Conservation (phyloP, 2,797 vertebrate species). For the Eulemur coronatus region DNA sequence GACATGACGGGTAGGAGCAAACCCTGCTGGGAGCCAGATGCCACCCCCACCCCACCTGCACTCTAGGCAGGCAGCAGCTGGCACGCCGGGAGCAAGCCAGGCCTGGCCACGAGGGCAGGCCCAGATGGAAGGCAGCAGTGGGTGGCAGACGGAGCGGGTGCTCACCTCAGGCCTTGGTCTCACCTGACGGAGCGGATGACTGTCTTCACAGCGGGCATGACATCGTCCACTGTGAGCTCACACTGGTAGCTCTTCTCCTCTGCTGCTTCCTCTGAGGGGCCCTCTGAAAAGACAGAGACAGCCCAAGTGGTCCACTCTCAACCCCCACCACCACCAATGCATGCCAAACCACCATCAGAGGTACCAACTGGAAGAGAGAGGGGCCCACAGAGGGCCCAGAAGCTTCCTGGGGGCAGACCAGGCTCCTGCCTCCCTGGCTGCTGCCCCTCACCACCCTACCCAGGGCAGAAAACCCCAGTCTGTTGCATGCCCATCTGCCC, state of each 20-base stretch:
- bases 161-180: slow-evolving; percentile 63
- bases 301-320: not conserved
- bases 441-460: not conserved
- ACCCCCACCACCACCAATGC: not conserved
- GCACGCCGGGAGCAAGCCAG: slow-evolving; percentile 33
- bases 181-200: slow-evolving; percentile 96
- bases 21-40: slow-evolving; percentile 35
- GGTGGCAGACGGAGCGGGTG: not conserved
- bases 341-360: not conserved
- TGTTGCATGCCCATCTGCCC: not conserved
- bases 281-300: slow-evolving; percentile 84
- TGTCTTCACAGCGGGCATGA: slow-evolving; percentile 96
- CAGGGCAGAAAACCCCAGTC: not conserved
- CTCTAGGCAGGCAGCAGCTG: slow-evolving; percentile 54
- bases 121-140: slow-evolving; percentile 38
- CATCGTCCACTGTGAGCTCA: slow-evolving; percentile 95
- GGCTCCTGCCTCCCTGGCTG: not conserved
- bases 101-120: slow-evolving; percentile 25
- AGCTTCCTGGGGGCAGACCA: not conserved
- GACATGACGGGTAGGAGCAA: not conserved
- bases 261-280: slow-evolving; percentile 88
- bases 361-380: not conserved
- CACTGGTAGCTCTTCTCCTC: slow-evolving; percentile 94
- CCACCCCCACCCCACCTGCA: not conserved
- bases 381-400: not conserved